Conservation (phyloP, 2,797 vertebrate genomes). For the Capromys pilorides region DNA sequence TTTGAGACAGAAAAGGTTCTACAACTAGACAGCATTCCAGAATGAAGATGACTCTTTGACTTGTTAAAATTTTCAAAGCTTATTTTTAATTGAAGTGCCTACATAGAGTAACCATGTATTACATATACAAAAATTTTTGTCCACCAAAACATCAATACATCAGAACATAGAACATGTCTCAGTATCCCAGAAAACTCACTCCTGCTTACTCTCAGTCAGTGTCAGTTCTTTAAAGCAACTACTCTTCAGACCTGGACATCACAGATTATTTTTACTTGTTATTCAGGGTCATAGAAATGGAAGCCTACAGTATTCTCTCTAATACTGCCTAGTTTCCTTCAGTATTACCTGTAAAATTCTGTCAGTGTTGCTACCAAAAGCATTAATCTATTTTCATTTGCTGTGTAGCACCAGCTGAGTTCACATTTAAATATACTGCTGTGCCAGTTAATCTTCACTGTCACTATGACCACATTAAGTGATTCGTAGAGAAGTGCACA, state of each 20-base stretch:
- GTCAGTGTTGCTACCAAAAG: background rate
- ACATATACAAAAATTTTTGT: background rate
- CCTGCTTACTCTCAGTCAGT: background rate
- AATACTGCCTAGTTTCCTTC: background rate
- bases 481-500: background rate
- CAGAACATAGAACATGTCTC: background rate
- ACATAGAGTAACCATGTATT: background rate
- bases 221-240: background rate
- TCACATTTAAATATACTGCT: background rate
- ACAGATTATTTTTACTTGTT: background rate
- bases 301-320: background rate
- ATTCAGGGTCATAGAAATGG: background rate
- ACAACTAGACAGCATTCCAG: background rate
- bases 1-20: background rate
- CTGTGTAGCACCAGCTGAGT: background rate
- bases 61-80: conserved; percentile 7
- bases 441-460: background rate
- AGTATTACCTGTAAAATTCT: background rate
- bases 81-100: background rate
- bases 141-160: background rate
- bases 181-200: background rate
- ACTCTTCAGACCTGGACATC: background rate
- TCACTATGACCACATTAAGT: background rate
- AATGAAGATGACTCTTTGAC: background rate
- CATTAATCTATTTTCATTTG: background rate